Base-by-base conservation (phyloP, 2,113 vertebrate genomes). In the Condylura cristata region DNA sequence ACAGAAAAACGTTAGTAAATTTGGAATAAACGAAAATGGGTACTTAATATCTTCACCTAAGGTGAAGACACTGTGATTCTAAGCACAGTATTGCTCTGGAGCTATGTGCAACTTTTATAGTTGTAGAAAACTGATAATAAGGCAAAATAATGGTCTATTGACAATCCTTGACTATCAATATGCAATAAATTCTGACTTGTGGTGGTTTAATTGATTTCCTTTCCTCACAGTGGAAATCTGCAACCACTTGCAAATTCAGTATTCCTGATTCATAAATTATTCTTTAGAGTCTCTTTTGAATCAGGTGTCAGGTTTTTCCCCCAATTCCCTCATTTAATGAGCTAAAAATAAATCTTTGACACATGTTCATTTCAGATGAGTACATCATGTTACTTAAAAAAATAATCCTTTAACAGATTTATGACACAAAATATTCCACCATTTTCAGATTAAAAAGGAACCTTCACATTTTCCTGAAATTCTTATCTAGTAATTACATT, bases 311-410 rank as follows among this genome's bases (percentile, higher is more conserved):
- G 72, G 51, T 66, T 51, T 61, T 84, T 24, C 7, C 10, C 87
- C 7, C 10, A 89, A 41, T 72, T 92, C 41, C 37, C 60, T 61
- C 28, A 61, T 61, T 32, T 61, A 61, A 61, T 30, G 24, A 61
- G 12, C 11, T 28, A 61, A 61, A 61, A 61, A 28, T 12, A 26
- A 30, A 28, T 30, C 60, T 94, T 87, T 96, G 83, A 89, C 46
- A 68, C 26, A 32, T 95, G 51, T 87, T 95, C 80, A 90, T 80
- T 95, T 94, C 75, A 76, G 65, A 95, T 91, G 96, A 74, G 70
- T 66, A 68, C 93, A 11, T 84, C 90, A 84, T 86, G 84, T 61
- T 88, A 81, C 39, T 93, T 66, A 8, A 10, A 18, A 58, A 86
- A 85, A 82, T 79, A 82, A 82, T 32, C 37, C 56, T 90, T 68